Evolutionary conservation across 2,113 vertebrate species (phyloP).

Genomic region (Phrynocephalus versicolor): DNA sequence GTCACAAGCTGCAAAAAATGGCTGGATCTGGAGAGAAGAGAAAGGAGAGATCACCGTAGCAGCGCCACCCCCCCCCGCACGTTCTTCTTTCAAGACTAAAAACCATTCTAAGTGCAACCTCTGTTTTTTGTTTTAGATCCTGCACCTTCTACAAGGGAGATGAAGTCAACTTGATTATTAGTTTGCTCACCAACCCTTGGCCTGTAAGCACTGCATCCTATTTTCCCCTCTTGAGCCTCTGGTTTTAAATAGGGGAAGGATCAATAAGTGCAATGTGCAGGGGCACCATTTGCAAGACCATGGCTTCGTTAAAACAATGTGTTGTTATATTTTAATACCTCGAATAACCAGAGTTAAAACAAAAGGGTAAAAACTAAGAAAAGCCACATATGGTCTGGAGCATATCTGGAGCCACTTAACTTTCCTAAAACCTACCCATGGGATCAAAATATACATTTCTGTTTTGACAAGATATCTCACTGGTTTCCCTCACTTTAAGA

Average conservation of each 20-base stretch:
- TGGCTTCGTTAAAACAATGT: neutral
- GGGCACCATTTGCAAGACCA: neutral
- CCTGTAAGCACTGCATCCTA: neutral
- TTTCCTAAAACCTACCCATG: no score
- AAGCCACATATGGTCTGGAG: neutral
- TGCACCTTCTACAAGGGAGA: neutral
- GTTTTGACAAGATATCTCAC: neutral
- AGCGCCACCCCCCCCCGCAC: neutral
- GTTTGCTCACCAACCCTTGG: neutral
- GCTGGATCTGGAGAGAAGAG: constrained; percentile 73
- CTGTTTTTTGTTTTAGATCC: neutral
- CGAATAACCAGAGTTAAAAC: neutral
- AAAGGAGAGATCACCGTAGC: constrained; percentile 20
- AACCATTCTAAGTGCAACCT: neutral
- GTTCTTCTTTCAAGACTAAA: neutral
- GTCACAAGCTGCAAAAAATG: constrained; percentile 69
- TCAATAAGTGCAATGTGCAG: neutral
- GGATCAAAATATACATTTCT: neutral
- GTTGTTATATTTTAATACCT: neutral
- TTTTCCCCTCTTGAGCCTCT: neutral
- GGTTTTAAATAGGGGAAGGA: neutral
- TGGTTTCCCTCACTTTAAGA: neutral
- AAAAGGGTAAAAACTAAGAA: neutral
- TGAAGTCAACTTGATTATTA: neutral
- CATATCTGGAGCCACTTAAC: neutral